These are phyloP conservation scores for Hassar affinis DNA, from an alignment of 2,113 vertebrate species.

Conservation along the genomic window DNA sequence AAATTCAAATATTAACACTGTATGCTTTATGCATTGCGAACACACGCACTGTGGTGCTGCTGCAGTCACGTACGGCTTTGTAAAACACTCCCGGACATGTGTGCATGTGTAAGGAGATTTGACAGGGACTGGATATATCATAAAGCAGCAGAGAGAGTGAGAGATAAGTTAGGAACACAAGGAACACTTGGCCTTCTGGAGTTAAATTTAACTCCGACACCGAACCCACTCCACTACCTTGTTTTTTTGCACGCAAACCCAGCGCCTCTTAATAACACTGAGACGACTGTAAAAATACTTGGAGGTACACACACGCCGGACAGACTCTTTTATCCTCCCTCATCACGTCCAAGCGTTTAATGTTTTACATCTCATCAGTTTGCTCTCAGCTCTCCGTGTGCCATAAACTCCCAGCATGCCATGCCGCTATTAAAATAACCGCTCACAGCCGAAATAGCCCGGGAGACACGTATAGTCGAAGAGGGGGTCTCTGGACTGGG, in stretches of 20 bases:
- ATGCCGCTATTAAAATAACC: constrained; percentile 61
- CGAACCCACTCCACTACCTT: neutral
- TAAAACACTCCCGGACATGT: neutral
- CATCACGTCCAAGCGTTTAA: neutral
- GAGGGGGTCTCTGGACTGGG: constrained; percentile 35
- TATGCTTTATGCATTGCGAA: no score
- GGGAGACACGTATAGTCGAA: constrained; percentile 53
- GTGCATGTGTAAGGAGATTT: neutral
- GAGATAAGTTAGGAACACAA: neutral
- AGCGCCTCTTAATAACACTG: neutral
- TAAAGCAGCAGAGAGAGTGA: neutral
- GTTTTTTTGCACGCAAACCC: neutral
- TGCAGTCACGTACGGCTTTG: neutral
- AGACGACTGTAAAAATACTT: neutral
- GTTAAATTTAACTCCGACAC: constrained; percentile 25
- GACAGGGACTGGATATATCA: neutral
- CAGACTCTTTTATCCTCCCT: neutral
- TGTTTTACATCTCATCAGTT: neutral
- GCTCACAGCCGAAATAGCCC: constrained; percentile 51
- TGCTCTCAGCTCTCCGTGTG: constrained; percentile 31
- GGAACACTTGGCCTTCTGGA: neutral
- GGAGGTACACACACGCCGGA: neutral
- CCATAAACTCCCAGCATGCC: constrained; percentile 39
- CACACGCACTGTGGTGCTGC: neutral
- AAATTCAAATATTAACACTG: no score